These are phyloP conservation scores for Falco punctatus DNA, from an alignment of 2,113 vertebrate species.

Conservation along the genomic window DNA sequence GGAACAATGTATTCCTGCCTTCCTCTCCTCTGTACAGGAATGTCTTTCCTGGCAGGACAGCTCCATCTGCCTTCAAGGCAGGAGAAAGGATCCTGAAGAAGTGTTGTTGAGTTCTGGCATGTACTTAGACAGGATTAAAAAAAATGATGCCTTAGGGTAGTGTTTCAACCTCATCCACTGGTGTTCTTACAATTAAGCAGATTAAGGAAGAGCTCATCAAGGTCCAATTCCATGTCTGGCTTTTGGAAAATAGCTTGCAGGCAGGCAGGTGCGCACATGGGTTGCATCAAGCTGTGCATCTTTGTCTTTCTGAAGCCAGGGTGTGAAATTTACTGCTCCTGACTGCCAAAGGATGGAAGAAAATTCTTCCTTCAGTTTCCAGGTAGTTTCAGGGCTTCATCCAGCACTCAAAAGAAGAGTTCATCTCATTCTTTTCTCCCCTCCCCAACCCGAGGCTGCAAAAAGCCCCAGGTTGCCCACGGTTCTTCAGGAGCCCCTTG, in stretches of 20 bases:
- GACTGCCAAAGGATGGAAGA: background rate
- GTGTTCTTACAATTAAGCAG: background rate
- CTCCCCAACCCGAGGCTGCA: rapidly evolving
- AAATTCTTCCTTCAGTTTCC: background rate
- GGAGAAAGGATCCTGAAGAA: background rate
- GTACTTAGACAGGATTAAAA: background rate
- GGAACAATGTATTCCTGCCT: background rate
- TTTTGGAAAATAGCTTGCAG: background rate
- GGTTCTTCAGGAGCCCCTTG: background rate
- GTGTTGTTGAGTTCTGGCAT: background rate
- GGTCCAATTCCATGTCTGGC: background rate
- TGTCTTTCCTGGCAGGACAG: background rate
- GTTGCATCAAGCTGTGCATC: background rate
- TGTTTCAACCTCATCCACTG: background rate
- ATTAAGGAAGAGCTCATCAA: background rate
- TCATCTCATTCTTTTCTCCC: background rate
- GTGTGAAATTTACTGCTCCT: background rate
- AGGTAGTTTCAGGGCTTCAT: background rate
- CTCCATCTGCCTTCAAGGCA: background rate
- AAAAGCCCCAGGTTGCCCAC: background rate
- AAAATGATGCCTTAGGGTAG: background rate
- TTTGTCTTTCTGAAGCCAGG: background rate
- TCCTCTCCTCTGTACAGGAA: background rate
- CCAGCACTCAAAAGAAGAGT: background rate
- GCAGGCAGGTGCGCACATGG: background rate